Evolutionary conservation across 1,140 invertebrate species (phyloP), one percentile per base, ranked within the genome.

Genomic region (Teleopsis dalmanni): DNA sequence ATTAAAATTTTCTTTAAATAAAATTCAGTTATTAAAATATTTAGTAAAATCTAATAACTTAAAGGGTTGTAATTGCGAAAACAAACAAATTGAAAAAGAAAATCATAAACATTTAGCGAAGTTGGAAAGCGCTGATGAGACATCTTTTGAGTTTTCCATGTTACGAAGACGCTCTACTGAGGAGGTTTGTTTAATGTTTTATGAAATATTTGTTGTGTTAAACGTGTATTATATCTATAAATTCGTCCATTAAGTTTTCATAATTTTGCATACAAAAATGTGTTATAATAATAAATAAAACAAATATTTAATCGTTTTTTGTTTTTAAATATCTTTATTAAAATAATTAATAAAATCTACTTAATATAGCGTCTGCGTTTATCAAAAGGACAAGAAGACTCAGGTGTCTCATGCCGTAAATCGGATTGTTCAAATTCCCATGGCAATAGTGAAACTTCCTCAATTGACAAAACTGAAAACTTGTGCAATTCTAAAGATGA

Each of bases 121-220:
- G 36, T 41, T 40, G 25, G 21, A 27, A 50, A 57, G 45, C 45
- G 43, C 54, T 31, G 55, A 57, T 47, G 64, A 63, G 36, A 52
- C 52, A 16, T 63, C 60, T 40, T 68, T 68, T 63, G 65, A 68
- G 54, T 63, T 65, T 53, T 68, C 60, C 42, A 68, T 68, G 65
- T 55, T 68, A 50, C 64, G 64, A 44, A 56, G 64, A 43, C 59
- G 64, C 50, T 67, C 64, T 31, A 54, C 65, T 35, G 65, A 67
- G 33, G 64, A 67, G 64, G 64, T 67, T 53, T 57, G 48, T 43
- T 29, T 51, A 35, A 40, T 31, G 31, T 49, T 18, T 47, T 46
- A 23, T 26, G 21, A 9, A 7, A 4, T 26, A 21, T 4, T 9
- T n/a, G 10, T 36, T 36, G 16, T 36, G 10, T 36, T 36, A 7